phyloP scores from a whole-genome alignment of 2,113 vertebrate genomes.

The Alouatta palliata region DNA sequence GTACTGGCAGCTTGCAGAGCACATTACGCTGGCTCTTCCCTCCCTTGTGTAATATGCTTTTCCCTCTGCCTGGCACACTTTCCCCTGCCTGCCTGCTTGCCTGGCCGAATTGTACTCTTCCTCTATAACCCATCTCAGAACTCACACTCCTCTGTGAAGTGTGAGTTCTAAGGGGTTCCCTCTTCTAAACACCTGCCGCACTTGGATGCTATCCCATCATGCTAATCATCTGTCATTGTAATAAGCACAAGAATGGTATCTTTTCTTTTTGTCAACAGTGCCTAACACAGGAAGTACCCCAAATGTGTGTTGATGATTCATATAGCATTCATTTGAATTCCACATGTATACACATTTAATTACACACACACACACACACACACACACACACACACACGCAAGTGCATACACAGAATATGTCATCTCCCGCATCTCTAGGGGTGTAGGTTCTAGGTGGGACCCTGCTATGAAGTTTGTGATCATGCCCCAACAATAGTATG shows the following conservation, averaged over 20 bases:
- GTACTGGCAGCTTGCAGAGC: background rate
- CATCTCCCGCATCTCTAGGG: background rate
- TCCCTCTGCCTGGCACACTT: background rate
- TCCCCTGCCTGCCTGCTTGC: background rate
- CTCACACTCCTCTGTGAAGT: background rate
- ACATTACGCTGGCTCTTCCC: rapidly evolving
- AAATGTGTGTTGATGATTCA: background rate
- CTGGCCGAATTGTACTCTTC: background rate
- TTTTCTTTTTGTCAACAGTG: background rate
- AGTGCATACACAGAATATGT: no score
- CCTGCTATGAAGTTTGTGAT: background rate
- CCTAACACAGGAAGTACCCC: background rate
- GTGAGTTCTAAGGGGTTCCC: background rate
- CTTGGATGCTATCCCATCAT: background rate
- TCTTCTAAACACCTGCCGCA: background rate
- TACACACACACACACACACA: no score
- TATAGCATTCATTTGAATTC: background rate
- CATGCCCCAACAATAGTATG: background rate
- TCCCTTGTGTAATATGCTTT: background rate
- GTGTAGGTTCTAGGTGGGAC: background rate
- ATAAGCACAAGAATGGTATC: background rate
- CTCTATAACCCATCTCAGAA: background rate
- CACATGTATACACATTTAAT: background rate
- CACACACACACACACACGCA: background rate
- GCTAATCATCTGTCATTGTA: background rate